phyloP scores from a whole-genome alignment of 2,113 vertebrate species.

The Platycercus adscitus region DNA sequence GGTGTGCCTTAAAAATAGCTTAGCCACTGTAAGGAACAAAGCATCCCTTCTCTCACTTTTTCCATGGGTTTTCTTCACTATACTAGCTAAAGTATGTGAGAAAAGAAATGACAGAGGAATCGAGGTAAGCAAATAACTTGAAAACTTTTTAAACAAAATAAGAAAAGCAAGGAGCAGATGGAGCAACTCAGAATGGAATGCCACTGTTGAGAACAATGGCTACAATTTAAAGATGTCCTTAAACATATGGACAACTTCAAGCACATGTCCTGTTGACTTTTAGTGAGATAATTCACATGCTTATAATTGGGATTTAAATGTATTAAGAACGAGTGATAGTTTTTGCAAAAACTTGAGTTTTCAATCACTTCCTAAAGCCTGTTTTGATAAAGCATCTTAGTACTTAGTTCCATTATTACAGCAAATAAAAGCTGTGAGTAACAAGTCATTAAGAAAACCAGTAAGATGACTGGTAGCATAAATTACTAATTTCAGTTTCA shows the following conservation, averaged over 20 bases:
- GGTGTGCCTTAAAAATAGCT: rapidly evolving
- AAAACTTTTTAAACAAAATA: neutral
- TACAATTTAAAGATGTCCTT: neutral
- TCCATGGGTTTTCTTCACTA: neutral
- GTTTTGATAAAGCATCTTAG: neutral
- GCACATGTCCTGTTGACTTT: neutral
- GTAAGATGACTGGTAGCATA: neutral
- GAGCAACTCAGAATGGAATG: neutral
- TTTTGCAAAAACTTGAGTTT: neutral
- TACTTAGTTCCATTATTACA: neutral
- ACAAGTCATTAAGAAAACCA: neutral
- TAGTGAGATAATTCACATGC: neutral
- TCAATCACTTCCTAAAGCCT: neutral
- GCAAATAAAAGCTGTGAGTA: neutral
- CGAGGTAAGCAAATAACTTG: neutral
- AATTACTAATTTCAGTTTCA: neutral
- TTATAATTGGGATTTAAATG: neutral
- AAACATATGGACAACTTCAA: neutral
- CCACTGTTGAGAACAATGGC: neutral
- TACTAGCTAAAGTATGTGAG: neutral
- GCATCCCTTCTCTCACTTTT: neutral
- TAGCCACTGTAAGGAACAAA: neutral
- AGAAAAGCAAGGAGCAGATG: neutral
- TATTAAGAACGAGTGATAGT: neutral
- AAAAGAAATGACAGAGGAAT: neutral